A percentile compares a stretch with the other conserved stretches of the same genome.
These are phyloP conservation scores for Drosophila mayri DNA, from an alignment of 1,140 invertebrate species.

Conservation along the genomic window DNA sequence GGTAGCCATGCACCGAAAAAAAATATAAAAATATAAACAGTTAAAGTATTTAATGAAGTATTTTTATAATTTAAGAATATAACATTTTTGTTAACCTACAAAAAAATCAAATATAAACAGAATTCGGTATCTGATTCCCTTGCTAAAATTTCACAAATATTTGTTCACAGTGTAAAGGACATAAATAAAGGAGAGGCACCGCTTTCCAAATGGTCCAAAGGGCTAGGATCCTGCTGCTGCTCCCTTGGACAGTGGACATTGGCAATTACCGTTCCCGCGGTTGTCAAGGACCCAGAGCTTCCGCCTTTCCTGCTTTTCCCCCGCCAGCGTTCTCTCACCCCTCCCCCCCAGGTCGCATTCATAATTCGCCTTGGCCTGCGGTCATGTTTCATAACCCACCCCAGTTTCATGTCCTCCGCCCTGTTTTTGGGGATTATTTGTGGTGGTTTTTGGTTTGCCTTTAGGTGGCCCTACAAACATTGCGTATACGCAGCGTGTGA, in stretches of 20 bases:
- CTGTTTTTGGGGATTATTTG: conserved; percentile 43
- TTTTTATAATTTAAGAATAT: background rate
- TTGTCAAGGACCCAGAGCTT: conserved; percentile 64
- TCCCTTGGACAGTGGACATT: conserved; percentile 65
- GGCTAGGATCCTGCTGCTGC: conserved; percentile 32
- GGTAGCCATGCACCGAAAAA: background rate
- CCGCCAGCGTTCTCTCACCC: background rate
- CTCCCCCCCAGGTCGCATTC: conserved; percentile 13
- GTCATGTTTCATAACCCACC: conserved; percentile 67
- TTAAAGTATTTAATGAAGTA: background rate
- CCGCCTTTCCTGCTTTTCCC: conserved; percentile 25
- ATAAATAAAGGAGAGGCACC: conserved; percentile 64
- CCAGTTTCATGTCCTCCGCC: background rate
- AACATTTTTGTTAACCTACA: background rate
- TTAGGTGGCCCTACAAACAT: conserved; percentile 26
- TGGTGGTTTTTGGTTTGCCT: conserved; percentile 41
- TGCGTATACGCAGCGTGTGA: conserved; percentile 69
- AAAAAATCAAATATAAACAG: no score
- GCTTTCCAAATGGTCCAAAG: conserved; percentile 53
- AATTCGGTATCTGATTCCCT: background rate
- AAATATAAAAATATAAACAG: no score
- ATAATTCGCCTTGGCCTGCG: conserved; percentile 68
- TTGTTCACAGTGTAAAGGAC: background rate
- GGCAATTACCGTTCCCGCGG: conserved; percentile 78
- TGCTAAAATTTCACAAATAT: no score